Base-by-base conservation (phyloP, 2,797 vertebrate species). In the Poeciliopsis gracilis region DNA sequence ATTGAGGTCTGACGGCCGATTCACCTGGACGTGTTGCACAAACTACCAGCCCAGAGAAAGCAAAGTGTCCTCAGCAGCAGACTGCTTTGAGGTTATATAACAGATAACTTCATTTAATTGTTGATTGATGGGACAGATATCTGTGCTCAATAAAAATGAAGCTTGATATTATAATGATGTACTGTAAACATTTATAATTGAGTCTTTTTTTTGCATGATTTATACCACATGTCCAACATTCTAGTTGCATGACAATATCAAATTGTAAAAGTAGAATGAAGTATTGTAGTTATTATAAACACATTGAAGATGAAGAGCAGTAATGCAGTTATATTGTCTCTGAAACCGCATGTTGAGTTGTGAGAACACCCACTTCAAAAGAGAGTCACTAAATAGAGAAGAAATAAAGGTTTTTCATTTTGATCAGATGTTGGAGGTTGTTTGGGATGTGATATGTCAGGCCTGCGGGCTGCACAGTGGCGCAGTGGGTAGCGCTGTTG, bases 101-200 rank as follows among this genome's bases (percentile, higher is more conserved):
- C 70, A 73, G 72, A 83, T 20, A 47, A 73, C 15, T n/a, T 33
- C 63, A 55, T 55, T n/a, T 74, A 12, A 67, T 78, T 53, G 15
- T 75, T 79, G 53, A 77, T 13, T 4, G 71, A 71, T 20, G 0
- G 53, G 49, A 69, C n/a, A 41, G 72, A 38, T 72, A 59, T 81
- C 67, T 83, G 46, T 73, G 47, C 73, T 75, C 12, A 38, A 43
- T 75, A 1, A 77, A 70, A 81, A 73, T 73, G 23, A 45, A 72
- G 53, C 33, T 51, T 80, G 53, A 81, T 46, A 28, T 6, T n/a
- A 20, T 71, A 43, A 76, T 71, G 57, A 76, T 75, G 43, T 63
- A 28, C 43, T 76, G 49, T 3, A 41, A 76, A 49, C 1, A 0
- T 63, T 82, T 63, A 76, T 43, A 55, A 72, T 46, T 51, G 30